phyloP scores from a whole-genome alignment of 2,797 vertebrate genomes.

The Ficedula albicollis region DNA sequence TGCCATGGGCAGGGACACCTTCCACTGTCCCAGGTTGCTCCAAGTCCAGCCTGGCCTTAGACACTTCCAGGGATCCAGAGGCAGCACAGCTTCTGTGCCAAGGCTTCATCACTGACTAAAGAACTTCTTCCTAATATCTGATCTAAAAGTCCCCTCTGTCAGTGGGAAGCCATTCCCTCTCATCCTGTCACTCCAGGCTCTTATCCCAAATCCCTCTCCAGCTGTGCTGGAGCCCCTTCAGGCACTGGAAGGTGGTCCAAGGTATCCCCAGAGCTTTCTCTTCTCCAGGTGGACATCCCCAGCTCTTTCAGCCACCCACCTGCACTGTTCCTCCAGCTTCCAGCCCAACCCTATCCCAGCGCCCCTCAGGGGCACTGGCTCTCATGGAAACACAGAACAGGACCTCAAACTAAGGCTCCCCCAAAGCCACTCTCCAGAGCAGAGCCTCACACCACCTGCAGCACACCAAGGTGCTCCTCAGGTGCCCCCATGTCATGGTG shows the following conservation, averaged over 20 bases:
- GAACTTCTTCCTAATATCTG: neutral
- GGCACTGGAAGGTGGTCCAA: neutral
- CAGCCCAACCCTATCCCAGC: neutral
- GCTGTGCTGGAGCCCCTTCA: neutral
- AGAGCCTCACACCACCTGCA: neutral
- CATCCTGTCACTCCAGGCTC: neutral
- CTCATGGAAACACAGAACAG: neutral
- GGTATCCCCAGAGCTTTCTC: neutral
- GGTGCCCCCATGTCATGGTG: fast-evolving
- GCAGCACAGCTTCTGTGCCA: neutral
- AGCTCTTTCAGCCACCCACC: neutral
- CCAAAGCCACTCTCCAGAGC: neutral
- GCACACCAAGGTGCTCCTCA: neutral
- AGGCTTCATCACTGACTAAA: neutral
- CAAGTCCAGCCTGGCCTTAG: neutral
- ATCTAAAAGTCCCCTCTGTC: neutral
- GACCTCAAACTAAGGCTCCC: neutral
- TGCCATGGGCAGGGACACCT: neutral
- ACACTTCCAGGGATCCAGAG: neutral
- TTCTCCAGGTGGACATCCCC: neutral
- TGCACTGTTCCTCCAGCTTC: neutral
- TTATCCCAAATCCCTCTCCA: neutral
- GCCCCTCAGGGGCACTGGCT: neutral
- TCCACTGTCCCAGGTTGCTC: fast-evolving
- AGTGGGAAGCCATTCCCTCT: neutral